Base-by-base conservation (phyloP, 37 sponge, comb jelly and placozoan species). In the Ianthella basta region DNA sequence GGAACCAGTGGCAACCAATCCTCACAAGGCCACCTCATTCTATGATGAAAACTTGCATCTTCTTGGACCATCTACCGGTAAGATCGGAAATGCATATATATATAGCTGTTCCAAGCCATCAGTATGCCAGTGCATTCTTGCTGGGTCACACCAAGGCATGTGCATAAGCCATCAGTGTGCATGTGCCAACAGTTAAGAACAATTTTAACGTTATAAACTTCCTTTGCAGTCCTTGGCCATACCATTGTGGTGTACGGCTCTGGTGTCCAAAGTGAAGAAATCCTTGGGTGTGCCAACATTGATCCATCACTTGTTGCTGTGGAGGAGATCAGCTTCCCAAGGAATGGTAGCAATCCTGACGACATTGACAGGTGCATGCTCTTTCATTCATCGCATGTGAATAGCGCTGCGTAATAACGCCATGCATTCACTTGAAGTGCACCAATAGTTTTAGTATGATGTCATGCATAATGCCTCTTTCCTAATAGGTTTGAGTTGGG, bases 31-130 rank as follows among this genome's bases (percentile, higher is more conserved):
- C 10, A 81, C 24, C 57, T 39, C 78, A n/a, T 85, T 60, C 41
- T 33, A 82, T 0, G 90, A 90, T 53, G 16, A 56, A n/a, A 89
- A 89, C 25, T n/a, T 89, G n/a, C 59, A 81, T 14, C 86, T 89
- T 5, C 29, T 24, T 69, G 90, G 90, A 56, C 39, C 35, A 19
- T 19, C 15, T 57, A 19, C 15, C 59, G 20, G 18, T 18, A 18
- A 21, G 60, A n/a, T n/a, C n/a, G n/a, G n/a, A n/a, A n/a, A n/a
- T n/a, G n/a, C n/a, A n/a, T n/a, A n/a, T n/a, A n/a, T n/a, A n/a
- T n/a, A n/a, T n/a, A n/a, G n/a, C n/a, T n/a, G n/a, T n/a, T n/a
- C n/a, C n/a, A n/a, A n/a, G n/a, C n/a, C n/a, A n/a, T n/a, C n/a
- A n/a, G n/a, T n/a, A n/a, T n/a, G n/a, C n/a, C n/a, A n/a, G n/a